Conservation (phyloP, 2,888 invertebrate species). For the Lasioglossum villosulum region DNA sequence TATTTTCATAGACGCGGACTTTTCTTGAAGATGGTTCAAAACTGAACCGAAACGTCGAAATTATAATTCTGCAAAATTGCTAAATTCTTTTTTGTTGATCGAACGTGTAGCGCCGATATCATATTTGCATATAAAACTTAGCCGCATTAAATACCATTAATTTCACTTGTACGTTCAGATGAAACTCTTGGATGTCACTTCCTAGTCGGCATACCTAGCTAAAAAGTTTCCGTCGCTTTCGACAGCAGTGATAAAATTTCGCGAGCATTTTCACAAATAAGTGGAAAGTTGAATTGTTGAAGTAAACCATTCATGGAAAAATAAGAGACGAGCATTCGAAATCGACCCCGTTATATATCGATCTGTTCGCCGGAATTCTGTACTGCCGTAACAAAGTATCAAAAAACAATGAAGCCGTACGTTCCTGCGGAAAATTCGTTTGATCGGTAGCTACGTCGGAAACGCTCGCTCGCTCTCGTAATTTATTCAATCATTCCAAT, state of each 20-base stretch:
- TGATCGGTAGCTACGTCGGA: background rate
- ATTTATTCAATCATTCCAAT: constrained; percentile 46
- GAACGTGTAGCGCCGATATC: no score
- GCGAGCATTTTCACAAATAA: background rate
- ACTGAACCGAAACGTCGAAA: no score
- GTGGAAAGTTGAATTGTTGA: background rate
- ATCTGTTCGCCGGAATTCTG: background rate
- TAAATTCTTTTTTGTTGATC: no score
- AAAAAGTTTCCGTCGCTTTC: background rate
- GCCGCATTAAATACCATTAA: no score
- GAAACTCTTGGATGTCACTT: background rate
- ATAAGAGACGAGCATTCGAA: background rate
- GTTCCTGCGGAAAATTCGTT: background rate
- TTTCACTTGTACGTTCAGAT: no score
- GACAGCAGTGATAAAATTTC: background rate
- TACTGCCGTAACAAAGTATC: background rate
- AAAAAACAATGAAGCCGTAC: background rate
- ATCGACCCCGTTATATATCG: background rate
- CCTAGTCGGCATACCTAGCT: background rate
- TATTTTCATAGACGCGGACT: no score
- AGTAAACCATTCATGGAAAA: background rate
- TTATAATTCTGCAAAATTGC: no score
- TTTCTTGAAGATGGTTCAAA: no score
- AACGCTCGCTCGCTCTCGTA: constrained; percentile 22
- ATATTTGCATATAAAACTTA: no score